Evolutionary conservation across 2,113 vertebrate genomes (phyloP).

Genomic region (Dendrocopos noguchii): DNA sequence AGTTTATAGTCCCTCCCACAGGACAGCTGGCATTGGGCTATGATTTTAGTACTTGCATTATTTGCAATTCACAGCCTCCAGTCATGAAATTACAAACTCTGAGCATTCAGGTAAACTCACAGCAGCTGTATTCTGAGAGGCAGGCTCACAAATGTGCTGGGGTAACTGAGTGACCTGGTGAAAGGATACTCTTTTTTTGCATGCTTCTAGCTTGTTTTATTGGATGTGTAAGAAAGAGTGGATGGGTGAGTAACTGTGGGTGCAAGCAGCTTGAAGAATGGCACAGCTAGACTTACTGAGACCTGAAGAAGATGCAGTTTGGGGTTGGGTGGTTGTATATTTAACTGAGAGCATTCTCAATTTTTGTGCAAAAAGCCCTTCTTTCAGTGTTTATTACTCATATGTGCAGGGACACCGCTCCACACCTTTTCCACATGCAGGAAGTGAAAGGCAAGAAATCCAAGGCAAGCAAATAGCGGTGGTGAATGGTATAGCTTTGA

Average conservation of each 20-base stretch:
- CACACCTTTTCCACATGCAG: background rate
- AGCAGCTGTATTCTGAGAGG: slow-evolving; percentile 69
- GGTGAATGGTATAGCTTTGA: slow-evolving; percentile 50
- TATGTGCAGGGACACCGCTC: background rate
- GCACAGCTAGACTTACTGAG: background rate
- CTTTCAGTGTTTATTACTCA: background rate
- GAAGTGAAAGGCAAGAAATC: slow-evolving; percentile 56
- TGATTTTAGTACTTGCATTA: slow-evolving; percentile 54
- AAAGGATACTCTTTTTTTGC: background rate
- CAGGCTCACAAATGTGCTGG: background rate
- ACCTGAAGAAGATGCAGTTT: background rate
- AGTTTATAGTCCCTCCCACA: slow-evolving; percentile 59
- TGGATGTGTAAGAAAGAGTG: background rate
- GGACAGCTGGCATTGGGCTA: slow-evolving; percentile 58
- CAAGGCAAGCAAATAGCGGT: slow-evolving; percentile 33
- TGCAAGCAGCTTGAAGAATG: background rate
- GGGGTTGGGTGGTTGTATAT: background rate
- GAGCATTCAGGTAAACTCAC: slow-evolving; percentile 58
- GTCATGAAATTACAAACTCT: slow-evolving; percentile 67
- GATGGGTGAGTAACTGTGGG: background rate
- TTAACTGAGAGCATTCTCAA: background rate
- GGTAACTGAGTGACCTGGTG: background rate
- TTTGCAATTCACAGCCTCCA: slow-evolving; percentile 70
- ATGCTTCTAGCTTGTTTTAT: slow-evolving; percentile 20
- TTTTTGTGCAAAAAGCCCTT: background rate